Base-by-base conservation (phyloP, 1,140 invertebrate species). In the Nephotettix cincticeps region DNA sequence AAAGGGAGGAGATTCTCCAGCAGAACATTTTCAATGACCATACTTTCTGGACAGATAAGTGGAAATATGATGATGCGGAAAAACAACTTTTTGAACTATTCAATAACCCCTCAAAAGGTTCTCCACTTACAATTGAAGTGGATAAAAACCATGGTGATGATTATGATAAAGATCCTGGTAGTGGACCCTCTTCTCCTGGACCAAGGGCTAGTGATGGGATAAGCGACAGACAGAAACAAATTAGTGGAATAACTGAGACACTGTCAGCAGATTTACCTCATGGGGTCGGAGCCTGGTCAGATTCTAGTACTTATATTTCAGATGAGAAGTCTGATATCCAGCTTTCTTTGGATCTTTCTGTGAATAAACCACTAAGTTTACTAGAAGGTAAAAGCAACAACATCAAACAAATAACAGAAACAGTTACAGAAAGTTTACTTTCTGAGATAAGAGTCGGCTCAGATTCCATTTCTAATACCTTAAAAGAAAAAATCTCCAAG, bases 231-330 rank as follows among this genome's bases (percentile, higher is more conserved):
- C 40, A 74, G 61, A 67, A 76, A 77, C 74, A 77, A 75, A 40
- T 71, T 54, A 79, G 75, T 58, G 40, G 70, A 51, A 79, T 74
- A 32, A 43, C 28, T 47, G 84, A 85, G 54, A 90, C 89, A 75
- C 84, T 90, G 75, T 86, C 88, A 66, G 87, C 90, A 72, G 88
- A 91, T 81, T 82, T 93, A 58, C 91, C 91, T 3, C 89, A 90
- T 70, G 90, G 91, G 63, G 87, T 93, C 73, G 89, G 90, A 81
- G 90, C 90, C 76, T 94, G 92, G 91, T 88, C 87, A 78, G 92
- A 93, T 79, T 86, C 92, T 78, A 93, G 90, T 80, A 93, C 92
- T 61, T 93, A 93, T 78, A 81, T 93, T 32, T 70, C 69, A 63
- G 32, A 65, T 29, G 61, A 70, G 47, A 56, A 74, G 85, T 85